Percentiles rank a stretch among this genome's conserved stretches.
Conservation (phyloP, 2,797 vertebrate species). For the Siniperca obscura region DNA sequence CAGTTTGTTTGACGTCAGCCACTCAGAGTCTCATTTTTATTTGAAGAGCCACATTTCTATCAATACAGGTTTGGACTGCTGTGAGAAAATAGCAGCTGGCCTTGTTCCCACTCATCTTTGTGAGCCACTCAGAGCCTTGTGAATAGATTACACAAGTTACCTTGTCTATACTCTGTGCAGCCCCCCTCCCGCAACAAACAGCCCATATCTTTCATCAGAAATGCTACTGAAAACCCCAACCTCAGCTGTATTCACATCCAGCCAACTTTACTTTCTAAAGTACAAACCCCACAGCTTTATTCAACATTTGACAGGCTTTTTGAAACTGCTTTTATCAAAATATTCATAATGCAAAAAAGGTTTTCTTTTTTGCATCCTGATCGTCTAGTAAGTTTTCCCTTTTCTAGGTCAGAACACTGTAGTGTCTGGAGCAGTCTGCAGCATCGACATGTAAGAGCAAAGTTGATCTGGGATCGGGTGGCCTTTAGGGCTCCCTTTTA, state of each 20-base stretch:
- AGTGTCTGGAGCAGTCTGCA: slow-evolving; percentile 21
- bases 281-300: slow-evolving; percentile 45
- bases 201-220: slow-evolving; percentile 71
- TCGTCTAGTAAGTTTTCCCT: slow-evolving; percentile 20
- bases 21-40: slow-evolving; percentile 67
- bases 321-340: slow-evolving; percentile 41
- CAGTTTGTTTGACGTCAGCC: slow-evolving; percentile 73
- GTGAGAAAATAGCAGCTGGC: slow-evolving; percentile 78
- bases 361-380: slow-evolving; percentile 10
- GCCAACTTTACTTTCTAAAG: slow-evolving; percentile 56
- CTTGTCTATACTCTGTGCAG: slow-evolving; percentile 72
- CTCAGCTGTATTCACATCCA: slow-evolving; percentile 57
- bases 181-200: slow-evolving; percentile 71
- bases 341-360: slow-evolving; percentile 29
- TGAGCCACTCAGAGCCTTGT: slow-evolving; percentile 78
- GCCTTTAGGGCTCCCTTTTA: slow-evolving; percentile 81
- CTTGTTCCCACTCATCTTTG: slow-evolving; percentile 79
- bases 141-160: slow-evolving; percentile 87
- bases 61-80: slow-evolving; percentile 69
- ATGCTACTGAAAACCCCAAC: slow-evolving; percentile 59
- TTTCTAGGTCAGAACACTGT: slow-evolving; percentile 49
- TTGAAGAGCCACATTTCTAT: slow-evolving; percentile 75
- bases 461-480: slow-evolving; percentile 66
- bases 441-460: slow-evolving; percentile 47
- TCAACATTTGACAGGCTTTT: slow-evolving; percentile 45